Evolutionary conservation across 2,888 invertebrate genomes (phyloP).

Genomic region (Strigamia crassipes): DNA sequence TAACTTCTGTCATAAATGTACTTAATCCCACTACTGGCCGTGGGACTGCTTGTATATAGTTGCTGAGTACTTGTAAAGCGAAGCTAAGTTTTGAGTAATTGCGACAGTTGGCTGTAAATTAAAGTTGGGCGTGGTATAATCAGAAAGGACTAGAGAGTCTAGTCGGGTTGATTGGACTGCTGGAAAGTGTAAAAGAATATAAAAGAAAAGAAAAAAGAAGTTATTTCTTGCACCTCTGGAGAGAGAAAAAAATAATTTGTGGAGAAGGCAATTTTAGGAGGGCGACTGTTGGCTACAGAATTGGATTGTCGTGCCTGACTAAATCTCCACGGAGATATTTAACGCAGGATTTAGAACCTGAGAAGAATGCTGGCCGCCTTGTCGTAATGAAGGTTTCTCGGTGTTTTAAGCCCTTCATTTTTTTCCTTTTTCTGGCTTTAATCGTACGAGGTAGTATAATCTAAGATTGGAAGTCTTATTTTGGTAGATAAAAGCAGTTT

Average conservation of each 20-base stretch:
- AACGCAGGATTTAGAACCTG: slow-evolving; percentile 35
- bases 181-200: not conserved
- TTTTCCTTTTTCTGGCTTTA: not conserved
- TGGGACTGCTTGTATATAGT: not conserved
- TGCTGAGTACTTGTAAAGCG: not conserved
- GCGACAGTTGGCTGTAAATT: not conserved
- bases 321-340: slow-evolving; percentile 28
- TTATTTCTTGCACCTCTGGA: not conserved
- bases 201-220: not conserved
- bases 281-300: not conserved
- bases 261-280: slow-evolving; percentile 17
- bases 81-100: not conserved
- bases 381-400: slow-evolving; percentile 28
- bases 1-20: not conserved
- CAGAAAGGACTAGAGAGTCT: not conserved
- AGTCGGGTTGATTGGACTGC: not conserved
- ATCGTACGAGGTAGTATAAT: not conserved
- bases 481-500: not conserved
- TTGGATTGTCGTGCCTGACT: slow-evolving; percentile 38
- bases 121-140: not conserved
- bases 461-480: not conserved
- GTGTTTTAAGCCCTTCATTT: slow-evolving; percentile 10
- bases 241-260: slow-evolving; percentile 37
- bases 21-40: not conserved
- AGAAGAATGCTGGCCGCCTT: slow-evolving; percentile 5